Conservation (phyloP, 2,797 vertebrate species). For the Meriones psammophilus region DNA sequence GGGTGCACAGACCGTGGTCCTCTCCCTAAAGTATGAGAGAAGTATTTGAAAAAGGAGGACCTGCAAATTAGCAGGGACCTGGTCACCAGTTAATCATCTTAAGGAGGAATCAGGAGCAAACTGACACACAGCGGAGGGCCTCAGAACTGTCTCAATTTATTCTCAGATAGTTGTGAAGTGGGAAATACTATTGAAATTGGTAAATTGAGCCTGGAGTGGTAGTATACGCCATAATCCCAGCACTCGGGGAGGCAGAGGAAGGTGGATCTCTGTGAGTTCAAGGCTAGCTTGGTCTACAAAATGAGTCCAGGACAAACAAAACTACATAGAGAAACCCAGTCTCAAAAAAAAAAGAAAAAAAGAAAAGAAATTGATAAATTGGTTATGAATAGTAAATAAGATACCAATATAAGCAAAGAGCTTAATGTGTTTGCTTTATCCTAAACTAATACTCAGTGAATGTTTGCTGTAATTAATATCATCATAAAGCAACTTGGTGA, state of each 20-base stretch:
- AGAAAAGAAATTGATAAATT: background rate
- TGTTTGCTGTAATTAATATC: background rate
- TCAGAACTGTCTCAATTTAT: background rate
- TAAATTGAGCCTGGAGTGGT: background rate
- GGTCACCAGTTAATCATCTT: background rate
- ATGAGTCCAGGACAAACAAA: no score
- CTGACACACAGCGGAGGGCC: background rate
- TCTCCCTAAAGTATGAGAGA: background rate
- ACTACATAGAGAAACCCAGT: no score
- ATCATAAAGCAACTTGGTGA: background rate
- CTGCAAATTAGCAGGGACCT: background rate
- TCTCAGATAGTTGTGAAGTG: rapidly evolving
- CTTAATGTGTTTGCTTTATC: background rate
- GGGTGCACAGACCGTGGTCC: background rate
- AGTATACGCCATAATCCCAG: no score
- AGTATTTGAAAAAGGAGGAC: background rate
- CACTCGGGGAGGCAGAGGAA: no score
- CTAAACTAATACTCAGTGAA: background rate
- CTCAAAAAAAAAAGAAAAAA: no score
- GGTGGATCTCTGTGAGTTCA: no score
- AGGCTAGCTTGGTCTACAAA: no score
- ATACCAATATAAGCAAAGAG: background rate
- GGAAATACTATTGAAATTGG: background rate
- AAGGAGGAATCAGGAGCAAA: background rate
- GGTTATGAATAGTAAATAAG: background rate